Conservation (phyloP, 1,140 invertebrate genomes). For the Leptoteleia sp. region DNA sequence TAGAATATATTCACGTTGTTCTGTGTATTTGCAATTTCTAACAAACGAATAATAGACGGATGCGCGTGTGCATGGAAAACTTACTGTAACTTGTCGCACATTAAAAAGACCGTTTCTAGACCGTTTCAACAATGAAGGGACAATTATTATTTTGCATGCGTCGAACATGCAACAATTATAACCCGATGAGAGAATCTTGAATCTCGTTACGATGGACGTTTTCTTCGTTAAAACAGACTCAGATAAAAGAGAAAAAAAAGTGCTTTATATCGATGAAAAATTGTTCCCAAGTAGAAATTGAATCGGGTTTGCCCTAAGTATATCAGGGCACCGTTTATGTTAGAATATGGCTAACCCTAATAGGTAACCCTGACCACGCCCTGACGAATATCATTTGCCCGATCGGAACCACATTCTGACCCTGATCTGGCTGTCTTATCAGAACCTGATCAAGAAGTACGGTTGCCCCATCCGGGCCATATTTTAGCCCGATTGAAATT, state of each 20-base stretch:
- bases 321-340: too few species aligned
- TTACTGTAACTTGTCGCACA: constrained; percentile 33
- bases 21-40: constrained; percentile 35
- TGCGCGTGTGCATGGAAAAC: constrained; percentile 16
- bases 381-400: too few species aligned
- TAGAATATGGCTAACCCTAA: too few species aligned
- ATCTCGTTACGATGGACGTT: constrained; percentile 9
- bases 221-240: constrained; percentile 3
- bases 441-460: too few species aligned
- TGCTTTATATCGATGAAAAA: constrained; percentile 5
- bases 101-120: constrained; percentile 16
- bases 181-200: constrained; percentile 9
- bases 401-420: too few species aligned
- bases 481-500: too few species aligned
- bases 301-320: too few species aligned
- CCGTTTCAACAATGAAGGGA: constrained; percentile 14
- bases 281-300: too few species aligned
- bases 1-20: constrained; percentile 47
- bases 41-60: constrained; percentile 20
- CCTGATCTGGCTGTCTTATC: too few species aligned
- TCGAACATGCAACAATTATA: constrained; percentile 1
- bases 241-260: constrained; percentile 8
- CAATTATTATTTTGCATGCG: constrained; percentile 19
- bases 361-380: too few species aligned
- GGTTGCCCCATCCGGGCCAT: too few species aligned